These are phyloP conservation scores for Brachyptera putata DNA, from an alignment of 2,888 invertebrate genomes.

Conservation along the genomic window DNA sequence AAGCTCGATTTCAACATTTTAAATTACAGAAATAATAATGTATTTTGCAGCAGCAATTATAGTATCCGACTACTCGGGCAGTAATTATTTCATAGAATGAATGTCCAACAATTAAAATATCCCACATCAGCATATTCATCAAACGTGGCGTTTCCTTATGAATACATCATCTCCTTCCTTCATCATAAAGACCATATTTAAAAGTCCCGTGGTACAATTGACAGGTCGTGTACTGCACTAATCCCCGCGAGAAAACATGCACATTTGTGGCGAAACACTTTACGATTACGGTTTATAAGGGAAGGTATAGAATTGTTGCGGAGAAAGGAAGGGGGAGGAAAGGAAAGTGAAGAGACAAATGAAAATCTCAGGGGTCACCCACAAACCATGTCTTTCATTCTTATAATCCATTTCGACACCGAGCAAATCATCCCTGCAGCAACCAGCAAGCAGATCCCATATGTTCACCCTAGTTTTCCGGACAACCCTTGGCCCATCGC, in stretches of 20 bases:
- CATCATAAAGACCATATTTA: no score
- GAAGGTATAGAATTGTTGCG: neutral
- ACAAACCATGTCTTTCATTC: neutral
- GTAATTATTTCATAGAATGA: no score
- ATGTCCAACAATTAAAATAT: no score
- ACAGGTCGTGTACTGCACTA: neutral
- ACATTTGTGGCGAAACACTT: slow-evolving; percentile 6
- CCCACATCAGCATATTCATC: no score
- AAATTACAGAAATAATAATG: no score
- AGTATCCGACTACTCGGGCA: no score
- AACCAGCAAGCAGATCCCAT: neutral
- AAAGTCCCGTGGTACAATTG: no score
- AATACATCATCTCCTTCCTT: no score
- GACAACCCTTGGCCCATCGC: neutral
- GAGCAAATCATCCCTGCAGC: neutral
- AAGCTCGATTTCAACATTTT: no score
- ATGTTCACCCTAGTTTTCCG: neutral
- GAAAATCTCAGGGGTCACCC: neutral
- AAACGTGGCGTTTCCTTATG: no score
- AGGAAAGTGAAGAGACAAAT: neutral
- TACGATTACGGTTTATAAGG: neutral
- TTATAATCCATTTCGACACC: neutral
- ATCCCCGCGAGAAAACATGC: slow-evolving; percentile 15
- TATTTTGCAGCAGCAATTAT: no score
- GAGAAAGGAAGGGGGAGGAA: neutral